Evolutionary conservation across 2,113 vertebrate species (phyloP).

Genomic region (Xiphorhynchus elegans): DNA sequence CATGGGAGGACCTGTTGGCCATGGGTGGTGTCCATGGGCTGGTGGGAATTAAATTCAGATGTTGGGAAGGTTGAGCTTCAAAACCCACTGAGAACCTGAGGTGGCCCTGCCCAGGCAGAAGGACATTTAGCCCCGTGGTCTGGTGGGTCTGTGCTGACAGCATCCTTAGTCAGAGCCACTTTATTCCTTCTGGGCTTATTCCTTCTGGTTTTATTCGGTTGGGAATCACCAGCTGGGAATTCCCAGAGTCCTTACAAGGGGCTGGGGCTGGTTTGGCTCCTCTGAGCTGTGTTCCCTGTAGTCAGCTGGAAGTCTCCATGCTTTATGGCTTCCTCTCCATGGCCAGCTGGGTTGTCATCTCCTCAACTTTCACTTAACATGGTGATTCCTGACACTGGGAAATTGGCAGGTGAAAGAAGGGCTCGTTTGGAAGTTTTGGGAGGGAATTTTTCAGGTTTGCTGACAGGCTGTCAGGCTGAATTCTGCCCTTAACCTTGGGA

Average conservation of each 20-base stretch:
- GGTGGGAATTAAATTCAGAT: no score
- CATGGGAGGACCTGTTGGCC: no score
- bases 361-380: constrained; percentile 42
- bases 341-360: constrained; percentile 70
- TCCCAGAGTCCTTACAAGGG: not conserved
- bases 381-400: constrained; percentile 63
- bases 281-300: not conserved
- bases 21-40: no score
- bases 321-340: constrained; percentile 46
- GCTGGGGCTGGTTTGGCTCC: not conserved
- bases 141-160: no score
- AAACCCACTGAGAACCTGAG: no score
- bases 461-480: constrained; percentile 83
- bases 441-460: constrained; percentile 79
- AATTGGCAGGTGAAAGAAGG: constrained; percentile 80
- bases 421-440: constrained; percentile 75
- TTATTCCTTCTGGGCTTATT: no score
- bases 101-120: no score
- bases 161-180: no score
- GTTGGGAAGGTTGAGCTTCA: no score
- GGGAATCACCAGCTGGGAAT: not conserved
- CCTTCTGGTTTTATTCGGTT: not conserved
- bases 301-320: constrained; percentile 5
- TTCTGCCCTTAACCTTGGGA: constrained; percentile 71
- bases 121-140: no score